Evolutionary conservation across 2,797 vertebrate species (phyloP), one percentile per base, ranked within the genome.

Genomic region (Echiichthys vipera): DNA sequence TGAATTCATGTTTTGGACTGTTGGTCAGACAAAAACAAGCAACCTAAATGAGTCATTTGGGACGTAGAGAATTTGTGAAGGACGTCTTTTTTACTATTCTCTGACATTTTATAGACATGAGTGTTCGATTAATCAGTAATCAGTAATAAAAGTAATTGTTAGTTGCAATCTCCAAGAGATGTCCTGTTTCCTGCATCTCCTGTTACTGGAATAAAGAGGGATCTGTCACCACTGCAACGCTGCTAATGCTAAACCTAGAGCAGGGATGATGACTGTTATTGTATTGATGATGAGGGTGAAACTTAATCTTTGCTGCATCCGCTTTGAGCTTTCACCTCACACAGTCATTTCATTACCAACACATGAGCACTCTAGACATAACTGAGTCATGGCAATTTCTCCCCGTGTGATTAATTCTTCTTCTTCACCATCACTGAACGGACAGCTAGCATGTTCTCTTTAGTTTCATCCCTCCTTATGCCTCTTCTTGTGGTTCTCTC

Each of bases 261-360:
- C 42, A 55, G 36, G 39, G 70, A 63, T 55, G 64, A 61, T 29
- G 54, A 10, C 22, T 51, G 8, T 67, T 46, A 58, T 67, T 65
- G 36, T 40, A 37, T 12, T 74, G 85, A 83, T 85, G 81, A 86
- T 80, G 69, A 42, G 4, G 20, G 25, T 47, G 65, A 82, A 83
- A 88, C 27, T 43, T 65, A 39, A 84, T 79, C 77, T 75, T 45
- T 29, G 46, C 61, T 61, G 34, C 53, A 42, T 84, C 78, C 40
- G 49, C 65, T 81, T 77, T 76, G 51, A 43, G 49, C 65, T 81
- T 77, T 76, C 55, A 62, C 56, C 46, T 84, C 77, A 65, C 68
- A n/a, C 54, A 46, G 47, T 61, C 47, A 40, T 62, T 58, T 74
- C 25, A 37, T 73, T 67, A 78, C 54, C 68, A 74, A n/a, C 67